Base-by-base conservation (phyloP, 2,113 vertebrate species). In the Archocentrus centrarchus region DNA sequence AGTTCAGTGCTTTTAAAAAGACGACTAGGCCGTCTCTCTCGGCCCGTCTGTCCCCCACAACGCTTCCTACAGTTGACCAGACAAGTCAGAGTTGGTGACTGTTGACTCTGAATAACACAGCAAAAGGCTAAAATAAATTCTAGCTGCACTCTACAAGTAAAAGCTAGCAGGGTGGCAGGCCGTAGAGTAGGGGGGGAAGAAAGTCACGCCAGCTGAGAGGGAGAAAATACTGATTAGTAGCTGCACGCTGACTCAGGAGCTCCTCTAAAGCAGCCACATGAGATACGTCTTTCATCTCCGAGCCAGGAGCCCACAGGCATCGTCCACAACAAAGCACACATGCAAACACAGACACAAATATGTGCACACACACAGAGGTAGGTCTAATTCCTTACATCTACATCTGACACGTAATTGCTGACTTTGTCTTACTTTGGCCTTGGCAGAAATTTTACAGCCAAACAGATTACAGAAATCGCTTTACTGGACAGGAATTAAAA, bases 261-360 rank as follows among this genome's bases (percentile, higher is more conserved):
- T 86, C 44, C 80, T 82, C 84, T 90, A 87, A 93, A 92, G 66
- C 89, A 88, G 79, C 90, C 92, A 93, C 90, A 94, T 86, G 84
- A 90, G 81, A 92, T 89, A 85, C 37, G 68, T 79, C 91, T 93
- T 92, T 94, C 90, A 94, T 93, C 91, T 93, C 39, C 10, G 84
- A 94, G 86, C 80, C 84, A 83, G 86, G 62, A 93, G 88, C 75
- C 92, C 90, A 90, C 79, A 89, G 86, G 81, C 90, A 89, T 78
- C 4, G 35, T 89, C 89, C 93, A 93, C 89, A 91, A 92, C 91
- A 92, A 87, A 91, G 86, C 73, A 41, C 76, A 82, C 53, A 53
- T 32, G 81, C 90, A 86, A 73, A 90, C 81, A 79, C 37, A 79
- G 39, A 81, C 63, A 59, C 66, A 85, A 73, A 80, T 75, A 83